Evolutionary conservation across 2,113 vertebrate genomes (phyloP).

Genomic region (Sylvia atricapilla): DNA sequence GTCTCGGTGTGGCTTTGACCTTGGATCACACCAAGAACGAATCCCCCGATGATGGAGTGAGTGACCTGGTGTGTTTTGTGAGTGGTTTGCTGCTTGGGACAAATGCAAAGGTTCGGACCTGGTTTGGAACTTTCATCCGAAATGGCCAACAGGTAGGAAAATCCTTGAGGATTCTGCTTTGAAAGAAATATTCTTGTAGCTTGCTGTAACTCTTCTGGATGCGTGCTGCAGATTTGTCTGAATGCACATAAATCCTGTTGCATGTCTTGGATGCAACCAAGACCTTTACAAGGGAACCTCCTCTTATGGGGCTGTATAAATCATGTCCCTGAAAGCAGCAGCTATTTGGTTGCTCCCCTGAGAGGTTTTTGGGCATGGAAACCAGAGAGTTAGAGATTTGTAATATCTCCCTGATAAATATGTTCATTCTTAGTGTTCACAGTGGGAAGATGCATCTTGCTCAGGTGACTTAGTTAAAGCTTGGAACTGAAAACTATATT

Average conservation of each 20-base stretch:
- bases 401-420: background rate
- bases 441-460: background rate
- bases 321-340: background rate
- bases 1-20: conserved; percentile 94
- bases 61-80: conserved; percentile 94
- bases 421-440: background rate
- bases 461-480: background rate
- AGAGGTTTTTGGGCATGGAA: background rate
- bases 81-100: conserved; percentile 96
- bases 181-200: accelerated
- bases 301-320: background rate
- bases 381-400: background rate
- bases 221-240: background rate
- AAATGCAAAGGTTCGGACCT: conserved; percentile 95
- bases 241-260: background rate
- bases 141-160: conserved; percentile 92
- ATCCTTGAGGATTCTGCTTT: background rate
- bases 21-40: conserved; percentile 93
- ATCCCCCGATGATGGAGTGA: conserved; percentile 88
- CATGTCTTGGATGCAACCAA: accelerated
- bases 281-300: background rate
- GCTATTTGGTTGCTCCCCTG: background rate
- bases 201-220: background rate
- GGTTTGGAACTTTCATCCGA: conserved; percentile 98
- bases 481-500: background rate